Evolutionary conservation across 2,888 invertebrate genomes (phyloP).

Genomic region (Aquatica leii): DNA sequence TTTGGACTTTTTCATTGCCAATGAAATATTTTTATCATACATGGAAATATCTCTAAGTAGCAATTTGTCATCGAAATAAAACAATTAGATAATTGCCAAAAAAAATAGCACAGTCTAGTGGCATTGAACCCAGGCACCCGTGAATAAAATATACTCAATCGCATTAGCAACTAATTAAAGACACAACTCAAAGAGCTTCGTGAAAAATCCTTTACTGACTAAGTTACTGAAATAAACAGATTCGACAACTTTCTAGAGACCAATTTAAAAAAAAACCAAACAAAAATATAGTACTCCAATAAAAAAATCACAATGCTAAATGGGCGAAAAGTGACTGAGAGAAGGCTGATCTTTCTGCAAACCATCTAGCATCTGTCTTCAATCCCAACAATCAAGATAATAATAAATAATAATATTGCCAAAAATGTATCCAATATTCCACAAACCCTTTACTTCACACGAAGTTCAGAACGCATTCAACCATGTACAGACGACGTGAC

Average conservation of each 20-base stretch:
- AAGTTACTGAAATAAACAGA: background rate
- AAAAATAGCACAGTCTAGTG: background rate
- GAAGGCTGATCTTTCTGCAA: background rate
- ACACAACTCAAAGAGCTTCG: background rate
- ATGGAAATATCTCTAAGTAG: background rate
- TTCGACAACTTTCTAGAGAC: slow-evolving; percentile 1
- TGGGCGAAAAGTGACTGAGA: background rate
- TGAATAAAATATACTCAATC: background rate
- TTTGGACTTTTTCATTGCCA: background rate
- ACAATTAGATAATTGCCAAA: background rate
- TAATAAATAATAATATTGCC: background rate
- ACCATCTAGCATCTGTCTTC: background rate
- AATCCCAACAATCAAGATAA: slow-evolving; percentile 2
- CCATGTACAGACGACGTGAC: background rate
- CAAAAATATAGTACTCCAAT: slow-evolving; percentile 1
- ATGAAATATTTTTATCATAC: background rate
- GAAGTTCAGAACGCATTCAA: background rate
- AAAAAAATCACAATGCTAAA: slow-evolving; percentile 2
- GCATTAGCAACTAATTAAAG: slow-evolving; percentile 1
- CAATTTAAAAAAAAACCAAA: background rate
- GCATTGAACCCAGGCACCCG: background rate
- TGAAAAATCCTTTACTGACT: slow-evolving; percentile 3
- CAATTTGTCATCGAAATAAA: background rate
- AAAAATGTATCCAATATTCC: background rate
- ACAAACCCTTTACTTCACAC: background rate